Evolutionary conservation across 1,140 invertebrate species (phyloP).

Genomic region (Drosophila tani): DNA sequence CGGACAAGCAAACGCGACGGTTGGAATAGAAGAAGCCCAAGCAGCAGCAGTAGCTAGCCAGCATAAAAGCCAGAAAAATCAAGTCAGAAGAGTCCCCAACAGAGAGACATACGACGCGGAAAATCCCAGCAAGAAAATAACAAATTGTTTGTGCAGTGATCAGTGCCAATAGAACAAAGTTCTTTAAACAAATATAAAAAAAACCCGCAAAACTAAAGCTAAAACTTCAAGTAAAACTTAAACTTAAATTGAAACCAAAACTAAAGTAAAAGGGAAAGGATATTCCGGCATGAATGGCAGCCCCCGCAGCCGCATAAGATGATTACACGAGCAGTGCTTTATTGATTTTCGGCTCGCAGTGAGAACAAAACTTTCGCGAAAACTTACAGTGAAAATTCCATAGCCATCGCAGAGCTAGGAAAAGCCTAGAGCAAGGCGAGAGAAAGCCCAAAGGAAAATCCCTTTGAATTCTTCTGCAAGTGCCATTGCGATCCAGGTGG

Average conservation of each 20-base stretch:
- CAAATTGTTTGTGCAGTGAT: slow-evolving; percentile 32
- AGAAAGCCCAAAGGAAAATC: slow-evolving; percentile 35
- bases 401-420: slow-evolving; percentile 2
- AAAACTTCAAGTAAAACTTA: slow-evolving; percentile 7
- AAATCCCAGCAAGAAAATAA: slow-evolving; percentile 14
- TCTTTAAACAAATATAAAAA: slow-evolving; percentile 7
- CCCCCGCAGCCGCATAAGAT: slow-evolving; percentile 40
- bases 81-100: slow-evolving; percentile 24
- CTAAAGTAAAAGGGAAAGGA: slow-evolving; percentile 53
- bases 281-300: slow-evolving; percentile 56
- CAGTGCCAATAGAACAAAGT: slow-evolving; percentile 31
- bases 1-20: slow-evolving; percentile 85
- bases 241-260: slow-evolving; percentile 16
- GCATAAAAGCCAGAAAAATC: slow-evolving; percentile 36
- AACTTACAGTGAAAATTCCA: slow-evolving; percentile 20
- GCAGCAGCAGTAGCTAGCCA: slow-evolving; percentile 25
- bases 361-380: slow-evolving; percentile 34
- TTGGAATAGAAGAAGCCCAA: slow-evolving; percentile 57
- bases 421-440: slow-evolving; percentile 35
- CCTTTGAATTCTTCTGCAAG: slow-evolving; percentile 83
- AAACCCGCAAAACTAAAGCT: slow-evolving; percentile 22
- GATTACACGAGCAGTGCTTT: slow-evolving; percentile 57
- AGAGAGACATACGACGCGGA: slow-evolving; percentile 23
- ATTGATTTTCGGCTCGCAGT: slow-evolving; percentile 65
- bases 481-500: slow-evolving; percentile 84